Evolutionary conservation across 2,797 vertebrate species (phyloP).

Genomic region (Clarias platycephalus): DNA sequence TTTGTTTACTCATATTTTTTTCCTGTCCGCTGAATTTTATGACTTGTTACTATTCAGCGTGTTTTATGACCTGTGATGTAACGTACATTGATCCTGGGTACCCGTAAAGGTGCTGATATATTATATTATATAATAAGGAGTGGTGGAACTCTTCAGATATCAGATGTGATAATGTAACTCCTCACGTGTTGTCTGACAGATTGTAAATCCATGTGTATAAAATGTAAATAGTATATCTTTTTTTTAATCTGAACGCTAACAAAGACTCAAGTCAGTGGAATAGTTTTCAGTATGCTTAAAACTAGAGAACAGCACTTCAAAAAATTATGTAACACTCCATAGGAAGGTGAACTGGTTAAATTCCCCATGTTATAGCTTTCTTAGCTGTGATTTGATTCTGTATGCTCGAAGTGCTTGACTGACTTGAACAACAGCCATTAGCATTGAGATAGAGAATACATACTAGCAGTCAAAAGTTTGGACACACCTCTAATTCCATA

Average conservation of each 20-base stretch:
- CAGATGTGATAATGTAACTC: background rate
- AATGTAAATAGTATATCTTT: background rate
- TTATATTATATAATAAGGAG: slow-evolving; percentile 18
- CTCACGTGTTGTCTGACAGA: background rate
- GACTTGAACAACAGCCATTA: background rate
- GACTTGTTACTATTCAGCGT: background rate
- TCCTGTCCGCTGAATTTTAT: background rate
- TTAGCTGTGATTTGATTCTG: background rate
- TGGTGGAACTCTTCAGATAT: background rate
- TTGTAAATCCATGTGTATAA: background rate
- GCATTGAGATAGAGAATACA: background rate
- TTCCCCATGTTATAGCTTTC: background rate
- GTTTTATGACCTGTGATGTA: background rate
- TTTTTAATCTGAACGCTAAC: background rate
- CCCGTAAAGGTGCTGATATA: background rate
- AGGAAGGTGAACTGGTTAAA: background rate
- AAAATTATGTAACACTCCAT: background rate
- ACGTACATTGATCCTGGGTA: background rate
- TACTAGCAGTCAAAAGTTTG: no score
- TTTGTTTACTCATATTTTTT: background rate
- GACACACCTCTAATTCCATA: no score
- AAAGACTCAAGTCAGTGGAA: background rate
- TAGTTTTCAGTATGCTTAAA: background rate
- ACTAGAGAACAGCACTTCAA: background rate
- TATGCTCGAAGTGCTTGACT: background rate